A percentile compares a stretch with the other conserved stretches of the same genome.
phyloP scores from a whole-genome alignment of 2,888 invertebrate genomes.

The Mythimna pallens region DNA sequence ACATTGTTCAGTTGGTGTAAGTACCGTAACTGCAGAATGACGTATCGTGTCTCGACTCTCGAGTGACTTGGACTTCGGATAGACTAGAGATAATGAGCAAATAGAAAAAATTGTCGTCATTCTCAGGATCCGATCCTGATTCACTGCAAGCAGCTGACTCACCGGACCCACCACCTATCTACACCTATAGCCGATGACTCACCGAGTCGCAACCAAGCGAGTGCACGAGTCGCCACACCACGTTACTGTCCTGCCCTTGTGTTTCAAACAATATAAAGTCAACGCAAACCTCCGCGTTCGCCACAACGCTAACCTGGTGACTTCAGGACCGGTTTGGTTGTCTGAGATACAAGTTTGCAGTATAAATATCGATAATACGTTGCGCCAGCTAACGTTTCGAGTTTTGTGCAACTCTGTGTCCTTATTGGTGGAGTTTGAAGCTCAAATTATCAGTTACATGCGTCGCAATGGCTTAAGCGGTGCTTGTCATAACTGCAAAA shows the following conservation, averaged over 20 bases:
- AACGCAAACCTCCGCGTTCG: conserved; percentile 67
- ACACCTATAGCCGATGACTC: conserved; percentile 70
- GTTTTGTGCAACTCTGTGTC: conserved; percentile 58
- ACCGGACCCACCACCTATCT: conserved; percentile 61
- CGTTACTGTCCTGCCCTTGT: conserved; percentile 62
- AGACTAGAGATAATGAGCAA: conserved; percentile 54
- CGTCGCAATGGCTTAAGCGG: conserved; percentile 33
- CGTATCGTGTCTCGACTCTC: conserved; percentile 18
- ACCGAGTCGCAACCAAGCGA: conserved; percentile 68
- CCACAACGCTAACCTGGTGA: conserved; percentile 59
- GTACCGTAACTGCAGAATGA: conserved; percentile 53
- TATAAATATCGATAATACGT: conserved; percentile 61
- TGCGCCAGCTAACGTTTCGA: conserved; percentile 56
- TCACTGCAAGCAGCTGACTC: conserved; percentile 71
- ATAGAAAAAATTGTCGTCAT: conserved; percentile 68
- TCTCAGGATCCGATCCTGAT: conserved; percentile 71
- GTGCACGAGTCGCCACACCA: conserved; percentile 44
- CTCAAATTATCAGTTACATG: conserved; percentile 49
- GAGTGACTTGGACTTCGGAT: conserved; percentile 10
- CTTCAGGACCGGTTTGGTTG: conserved; percentile 62
- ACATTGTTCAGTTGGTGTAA: conserved; percentile 49
- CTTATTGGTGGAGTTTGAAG: conserved; percentile 49
- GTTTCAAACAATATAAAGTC: conserved; percentile 62
- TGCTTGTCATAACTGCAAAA: conserved; percentile 36
- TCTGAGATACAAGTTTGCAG: conserved; percentile 62